Evolutionary conservation across 2,797 vertebrate genomes (phyloP).

Genomic region (Prionace glauca): DNA sequence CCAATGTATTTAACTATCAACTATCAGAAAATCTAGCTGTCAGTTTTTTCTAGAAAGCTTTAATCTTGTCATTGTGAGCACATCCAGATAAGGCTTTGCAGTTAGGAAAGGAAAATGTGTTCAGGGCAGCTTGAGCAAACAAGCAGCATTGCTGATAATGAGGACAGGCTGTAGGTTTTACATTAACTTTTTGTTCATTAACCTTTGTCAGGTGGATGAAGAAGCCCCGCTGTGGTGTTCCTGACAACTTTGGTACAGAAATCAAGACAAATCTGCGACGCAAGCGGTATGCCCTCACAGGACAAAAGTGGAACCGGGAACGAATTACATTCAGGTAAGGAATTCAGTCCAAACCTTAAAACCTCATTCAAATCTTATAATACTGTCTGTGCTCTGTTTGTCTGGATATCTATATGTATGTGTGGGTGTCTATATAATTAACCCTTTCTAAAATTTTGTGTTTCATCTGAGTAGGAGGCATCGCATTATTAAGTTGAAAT

Average conservation of each 20-base stretch:
- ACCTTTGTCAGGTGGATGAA: conserved; percentile 73
- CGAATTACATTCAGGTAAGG: conserved; percentile 65
- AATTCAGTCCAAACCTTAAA: not conserved
- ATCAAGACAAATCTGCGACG: conserved; percentile 82
- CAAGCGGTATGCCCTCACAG: conserved; percentile 75
- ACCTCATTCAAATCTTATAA: not conserved
- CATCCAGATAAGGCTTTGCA: not conserved
- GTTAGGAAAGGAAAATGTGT: not conserved
- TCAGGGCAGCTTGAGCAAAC: not conserved
- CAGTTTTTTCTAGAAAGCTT: not conserved
- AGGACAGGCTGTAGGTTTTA: not conserved
- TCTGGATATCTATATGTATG: not conserved
- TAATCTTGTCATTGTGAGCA: not conserved
- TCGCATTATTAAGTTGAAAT: not conserved
- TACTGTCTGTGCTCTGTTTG: not conserved
- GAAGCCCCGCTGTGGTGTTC: conserved; percentile 83
- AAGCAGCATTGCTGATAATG: not conserved
- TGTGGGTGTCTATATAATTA: not conserved
- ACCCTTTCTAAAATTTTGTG: not conserved
- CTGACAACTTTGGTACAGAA: conserved; percentile 79
- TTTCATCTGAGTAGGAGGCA: not conserved
- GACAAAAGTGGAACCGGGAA: conserved; percentile 61
- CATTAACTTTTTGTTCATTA: not conserved
- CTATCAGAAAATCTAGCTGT: not conserved
- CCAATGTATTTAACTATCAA: not conserved